Base-by-base conservation (phyloP, 1,140 invertebrate species). In the Hyphantria cunea region DNA sequence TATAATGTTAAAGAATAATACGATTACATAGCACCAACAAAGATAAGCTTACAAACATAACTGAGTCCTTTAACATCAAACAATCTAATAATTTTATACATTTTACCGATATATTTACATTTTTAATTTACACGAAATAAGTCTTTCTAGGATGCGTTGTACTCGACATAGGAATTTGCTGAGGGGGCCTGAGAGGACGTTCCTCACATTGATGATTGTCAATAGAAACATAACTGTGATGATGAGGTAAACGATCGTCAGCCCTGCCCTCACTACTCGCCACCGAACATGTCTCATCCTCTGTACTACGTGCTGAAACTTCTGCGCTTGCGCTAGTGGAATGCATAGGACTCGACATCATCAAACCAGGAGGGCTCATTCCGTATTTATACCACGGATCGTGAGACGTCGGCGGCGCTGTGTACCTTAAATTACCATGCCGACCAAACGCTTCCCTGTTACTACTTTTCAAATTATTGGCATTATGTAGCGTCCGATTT, bases 341-440 rank as follows among this genome's bases (percentile, higher is more conserved):
- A 59, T 92, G 90, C 82, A 91, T 82, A 6, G 91, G 91, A 69
- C 90, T 91, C 32, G 91, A 86, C 83, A 90, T 91, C 81, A 86
- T 89, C 67, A 90, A 76, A 58, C 89, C 87, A 45, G 89, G 91
- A 34, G 87, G 88, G 45, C 82, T 80, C 87, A 90, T 88, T 42
- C 86, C 88, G 66, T 91, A 91, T 68, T 90, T 90, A 65, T 91
- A 92, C 91, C 91, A 91, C 9, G 91, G 89, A 48, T 92, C 91
- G 55, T 92, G 90, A 31, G 89, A 88, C 51, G 90, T 90, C 31
- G 91, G 91, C 9, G 91, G 88, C 54, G 91, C 91, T 9, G 90
- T 92, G 53, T 92, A 92, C 73, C 90, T 81, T 63, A 88, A 78
- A 65, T 92, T 91, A 52, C 87, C 89, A 62, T 91, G 89, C 61